Conservation (phyloP, 2,888 invertebrate genomes). For the Chorisops tibialis region DNA sequence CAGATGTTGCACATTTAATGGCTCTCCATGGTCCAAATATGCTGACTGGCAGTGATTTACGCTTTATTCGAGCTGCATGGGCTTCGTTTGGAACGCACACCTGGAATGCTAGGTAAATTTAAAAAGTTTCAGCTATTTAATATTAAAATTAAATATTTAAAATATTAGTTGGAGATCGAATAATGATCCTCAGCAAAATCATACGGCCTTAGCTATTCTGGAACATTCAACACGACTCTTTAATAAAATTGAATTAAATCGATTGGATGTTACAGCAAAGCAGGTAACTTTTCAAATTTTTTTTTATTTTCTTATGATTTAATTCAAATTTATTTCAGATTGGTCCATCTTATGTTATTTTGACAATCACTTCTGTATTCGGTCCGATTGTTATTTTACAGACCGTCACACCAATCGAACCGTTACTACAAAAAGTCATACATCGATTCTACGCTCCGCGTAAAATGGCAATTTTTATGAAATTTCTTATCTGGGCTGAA, state of each 20-base stretch:
- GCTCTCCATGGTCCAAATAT: slow-evolving; percentile 68
- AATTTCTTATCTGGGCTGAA: slow-evolving; percentile 66
- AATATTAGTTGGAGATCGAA: slow-evolving; percentile 52
- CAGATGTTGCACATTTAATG: slow-evolving; percentile 76
- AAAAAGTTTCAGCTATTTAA: background rate
- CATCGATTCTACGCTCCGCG: slow-evolving; percentile 72
- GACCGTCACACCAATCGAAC: slow-evolving; percentile 74
- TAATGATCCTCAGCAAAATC: slow-evolving; percentile 52
- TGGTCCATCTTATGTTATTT: slow-evolving; percentile 75
- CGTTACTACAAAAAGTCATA: slow-evolving; percentile 70
- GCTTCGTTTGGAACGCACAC: slow-evolving; percentile 54
- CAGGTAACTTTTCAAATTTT: slow-evolving; percentile 56
- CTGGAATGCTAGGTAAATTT: slow-evolving; percentile 56
- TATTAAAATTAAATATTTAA: slow-evolving; percentile 1
- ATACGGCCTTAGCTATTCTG: slow-evolving; percentile 63
- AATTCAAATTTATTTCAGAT: slow-evolving; percentile 48
- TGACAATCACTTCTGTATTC: slow-evolving; percentile 59
- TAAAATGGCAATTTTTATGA: slow-evolving; percentile 61
- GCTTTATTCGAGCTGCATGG: slow-evolving; percentile 43
- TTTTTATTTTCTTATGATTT: background rate
- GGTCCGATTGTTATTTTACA: slow-evolving; percentile 67
- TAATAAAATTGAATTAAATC: slow-evolving; percentile 56
- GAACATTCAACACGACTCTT: slow-evolving; percentile 63
- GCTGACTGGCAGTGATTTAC: slow-evolving; percentile 54
- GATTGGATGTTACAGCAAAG: slow-evolving; percentile 61